Conservation (phyloP, 2,888 invertebrate species). For the Mesorhabditis sp. region DNA sequence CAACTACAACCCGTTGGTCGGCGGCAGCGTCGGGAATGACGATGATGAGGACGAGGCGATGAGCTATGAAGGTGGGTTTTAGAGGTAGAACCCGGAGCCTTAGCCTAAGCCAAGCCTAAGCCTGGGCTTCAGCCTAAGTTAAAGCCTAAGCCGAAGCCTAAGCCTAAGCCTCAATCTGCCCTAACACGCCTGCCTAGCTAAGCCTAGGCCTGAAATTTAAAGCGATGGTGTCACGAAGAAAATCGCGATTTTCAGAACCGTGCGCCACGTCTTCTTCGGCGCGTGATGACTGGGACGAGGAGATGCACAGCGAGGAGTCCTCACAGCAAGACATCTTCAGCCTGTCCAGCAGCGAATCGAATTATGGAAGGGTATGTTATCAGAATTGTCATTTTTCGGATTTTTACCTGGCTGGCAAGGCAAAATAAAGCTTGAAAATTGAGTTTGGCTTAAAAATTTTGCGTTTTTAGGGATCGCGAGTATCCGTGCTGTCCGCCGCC, state of each 20-base stretch:
- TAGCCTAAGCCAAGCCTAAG: not conserved
- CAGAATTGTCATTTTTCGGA: too few relatives aligned
- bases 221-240: not conserved
- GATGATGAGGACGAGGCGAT: constrained; percentile 5
- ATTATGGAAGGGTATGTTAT: not conserved
- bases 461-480: not conserved
- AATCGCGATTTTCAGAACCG: not conserved
- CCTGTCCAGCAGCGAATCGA: not conserved
- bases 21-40: not conserved
- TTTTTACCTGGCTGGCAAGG: too few relatives aligned
- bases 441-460: too few relatives aligned
- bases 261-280: constrained; percentile 3
- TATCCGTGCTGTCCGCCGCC: constrained; percentile 19
- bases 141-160: too few relatives aligned
- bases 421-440: too few relatives aligned
- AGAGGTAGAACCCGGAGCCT: constrained; percentile 1
- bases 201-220: too few relatives aligned
- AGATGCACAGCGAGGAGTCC: not conserved
- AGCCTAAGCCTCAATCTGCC: too few relatives aligned
- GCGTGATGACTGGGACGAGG: not conserved
- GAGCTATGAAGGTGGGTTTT: constrained; percentile 2
- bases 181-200: too few relatives aligned
- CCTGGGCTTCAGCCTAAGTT: too few relatives aligned
- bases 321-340: constrained; percentile 4
- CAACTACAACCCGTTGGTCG: not conserved